Percentiles rank a stretch among this genome's conserved stretches.
Evolutionary conservation across 2,888 invertebrate genomes (phyloP).

Genomic region (Thumatha senex): DNA sequence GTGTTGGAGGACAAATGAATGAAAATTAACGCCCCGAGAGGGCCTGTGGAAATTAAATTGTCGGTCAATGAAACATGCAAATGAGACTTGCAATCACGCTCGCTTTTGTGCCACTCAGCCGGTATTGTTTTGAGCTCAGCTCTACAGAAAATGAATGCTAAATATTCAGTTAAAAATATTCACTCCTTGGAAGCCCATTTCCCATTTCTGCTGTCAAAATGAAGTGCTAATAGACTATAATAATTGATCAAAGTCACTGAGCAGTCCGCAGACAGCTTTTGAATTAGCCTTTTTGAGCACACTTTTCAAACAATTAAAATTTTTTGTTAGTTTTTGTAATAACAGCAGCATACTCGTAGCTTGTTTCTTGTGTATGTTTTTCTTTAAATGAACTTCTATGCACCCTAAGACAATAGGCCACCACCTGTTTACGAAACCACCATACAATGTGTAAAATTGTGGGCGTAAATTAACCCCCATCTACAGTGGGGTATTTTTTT

Average conservation of each 20-base stretch:
- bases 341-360: not conserved
- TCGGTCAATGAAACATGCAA: conserved; percentile 76
- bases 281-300: conserved; percentile 18
- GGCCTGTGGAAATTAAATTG: conserved; percentile 69
- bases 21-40: conserved; percentile 55
- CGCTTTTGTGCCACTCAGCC: conserved; percentile 59
- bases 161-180: conserved; percentile 36
- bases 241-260: conserved; percentile 21
- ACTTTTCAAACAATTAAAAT: conserved; percentile 14
- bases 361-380: too few species aligned
- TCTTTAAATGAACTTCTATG: too few species aligned
- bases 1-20: conserved; percentile 50
- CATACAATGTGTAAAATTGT: too few species aligned
- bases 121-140: conserved; percentile 57
- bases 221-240: conserved; percentile 37
- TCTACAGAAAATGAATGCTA: conserved; percentile 34
- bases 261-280: conserved; percentile 19
- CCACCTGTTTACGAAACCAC: too few species aligned
- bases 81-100: conserved; percentile 72
- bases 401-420: too few species aligned
- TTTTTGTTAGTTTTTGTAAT: conserved; percentile 3
- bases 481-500: too few species aligned
- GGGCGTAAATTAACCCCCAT: too few species aligned
- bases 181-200: conserved; percentile 21
- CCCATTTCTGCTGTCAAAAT: conserved; percentile 28